Percentiles rank a stretch among this genome's conserved stretches.
Conservation (phyloP, 2,113 vertebrate genomes). For the Bubo scandiacus region DNA sequence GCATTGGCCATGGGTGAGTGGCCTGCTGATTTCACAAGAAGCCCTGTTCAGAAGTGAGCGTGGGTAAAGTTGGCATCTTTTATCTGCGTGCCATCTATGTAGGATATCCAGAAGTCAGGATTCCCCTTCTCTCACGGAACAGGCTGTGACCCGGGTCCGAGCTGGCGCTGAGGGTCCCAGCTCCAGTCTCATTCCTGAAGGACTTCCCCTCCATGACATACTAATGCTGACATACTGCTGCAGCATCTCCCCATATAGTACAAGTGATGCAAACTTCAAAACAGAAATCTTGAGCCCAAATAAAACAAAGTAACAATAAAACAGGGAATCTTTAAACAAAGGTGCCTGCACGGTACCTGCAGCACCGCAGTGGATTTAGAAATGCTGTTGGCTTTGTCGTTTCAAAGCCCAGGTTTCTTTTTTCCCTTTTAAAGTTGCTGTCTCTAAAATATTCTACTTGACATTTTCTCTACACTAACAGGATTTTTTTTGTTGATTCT, state of each 20-base stretch:
- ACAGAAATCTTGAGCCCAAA: background rate
- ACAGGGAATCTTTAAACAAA: background rate
- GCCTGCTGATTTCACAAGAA: background rate
- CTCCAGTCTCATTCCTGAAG: background rate
- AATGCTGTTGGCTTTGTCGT: background rate
- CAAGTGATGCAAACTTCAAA: background rate
- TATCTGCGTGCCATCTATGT: background rate
- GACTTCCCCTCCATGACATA: background rate
- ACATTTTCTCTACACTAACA: constrained; percentile 27
- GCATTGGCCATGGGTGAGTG: background rate
- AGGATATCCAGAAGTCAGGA: background rate
- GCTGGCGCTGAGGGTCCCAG: background rate
- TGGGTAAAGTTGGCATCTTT: background rate
- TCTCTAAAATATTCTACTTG: constrained; percentile 6
- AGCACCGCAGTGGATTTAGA: background rate
- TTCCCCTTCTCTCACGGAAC: background rate
- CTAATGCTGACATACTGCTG: background rate
- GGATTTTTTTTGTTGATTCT: constrained; percentile 1
- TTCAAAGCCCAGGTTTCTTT: background rate
- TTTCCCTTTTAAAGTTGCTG: background rate
- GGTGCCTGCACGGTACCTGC: background rate
- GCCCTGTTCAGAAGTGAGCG: background rate
- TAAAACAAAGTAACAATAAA: background rate
- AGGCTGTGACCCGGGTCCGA: background rate
- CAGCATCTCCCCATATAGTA: background rate